Evolutionary conservation across 2,797 vertebrate species (phyloP), one percentile per base, ranked within the genome.

Genomic region (Chelonia mydas): DNA sequence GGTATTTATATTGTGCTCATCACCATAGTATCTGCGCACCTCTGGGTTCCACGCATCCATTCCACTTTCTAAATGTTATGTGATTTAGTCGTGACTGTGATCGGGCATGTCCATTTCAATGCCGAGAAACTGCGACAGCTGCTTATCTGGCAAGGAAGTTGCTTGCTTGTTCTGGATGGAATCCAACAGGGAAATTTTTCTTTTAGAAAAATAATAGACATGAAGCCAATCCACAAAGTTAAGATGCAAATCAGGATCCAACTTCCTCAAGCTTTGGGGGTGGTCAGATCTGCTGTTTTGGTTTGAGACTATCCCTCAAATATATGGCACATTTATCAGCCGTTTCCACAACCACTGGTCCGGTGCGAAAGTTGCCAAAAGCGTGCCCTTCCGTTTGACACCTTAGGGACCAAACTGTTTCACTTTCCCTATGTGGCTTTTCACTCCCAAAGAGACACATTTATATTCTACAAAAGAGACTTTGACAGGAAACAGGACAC

Each of bases 351-450:
- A 27, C 4, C 7, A 65, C 50, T 61, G 2, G 27, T 8, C 17
- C 7, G 72, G 28, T 7, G 1, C 53, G 79, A 89, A 19, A 57
- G 47, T 25, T 88, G 85, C n/a, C 55, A 37, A n/a, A 92, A 93
- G 5, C 6, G 3, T 47, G 68, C 31, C 2, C 72, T 93, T 89
- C 82, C 31, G 37, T 7, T 41, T 6, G 53, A 72, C 28, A 86
- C 81, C 94, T 93, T 74, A 79, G n/a, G 27, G 94, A 81, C 6
- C 12, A 84, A 92, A 45, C 16, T 50, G 13, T 81, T 85, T 77
- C 85, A 77, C 7, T 3, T 59, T 57, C 81, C 31, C 11, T 31
- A 49, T 15, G 45, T 77, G 11, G 4, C 11, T 88, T 89, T 51
- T 83, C 51, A 88, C 55, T 65, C 80, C 13, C 86, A 74, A 27